A percentile compares a stretch with the other conserved stretches of the same genome.
Conservation (phyloP, 2,888 invertebrate genomes). For the Macrostomum cliftonense region DNA sequence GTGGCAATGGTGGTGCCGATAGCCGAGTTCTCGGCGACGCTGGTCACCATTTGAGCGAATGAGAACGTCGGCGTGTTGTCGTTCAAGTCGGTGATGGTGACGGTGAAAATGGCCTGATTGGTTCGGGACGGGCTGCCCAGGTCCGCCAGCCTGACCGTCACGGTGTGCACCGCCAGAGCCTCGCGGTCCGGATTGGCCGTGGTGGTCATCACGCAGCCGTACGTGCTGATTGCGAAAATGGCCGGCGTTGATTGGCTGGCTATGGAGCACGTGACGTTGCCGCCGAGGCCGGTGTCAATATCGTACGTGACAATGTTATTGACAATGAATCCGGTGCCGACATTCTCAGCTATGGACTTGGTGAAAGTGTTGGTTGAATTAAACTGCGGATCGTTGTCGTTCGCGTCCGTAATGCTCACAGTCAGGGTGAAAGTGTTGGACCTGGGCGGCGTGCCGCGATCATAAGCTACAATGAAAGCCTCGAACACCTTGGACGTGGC, state of each 20-base stretch:
- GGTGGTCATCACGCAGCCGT: no score
- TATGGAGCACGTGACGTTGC: not conserved
- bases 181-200: constrained; percentile 1
- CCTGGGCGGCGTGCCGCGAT: not conserved
- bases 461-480: not conserved
- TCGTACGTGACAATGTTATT: not conserved
- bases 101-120: not conserved
- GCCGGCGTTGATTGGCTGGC: not conserved
- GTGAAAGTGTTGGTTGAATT: not conserved
- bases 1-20: no score
- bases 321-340: not conserved
- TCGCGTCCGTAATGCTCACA: not conserved
- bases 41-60: no score
- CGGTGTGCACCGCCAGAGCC: not conserved
- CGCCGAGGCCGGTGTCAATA: not conserved
- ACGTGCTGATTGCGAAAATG: no score
- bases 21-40: no score
- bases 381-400: constrained; percentile 2
- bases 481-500: not conserved
- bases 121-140: not conserved
- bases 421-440: constrained; percentile 2
- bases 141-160: constrained; percentile 3
- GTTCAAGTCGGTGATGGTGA: constrained; percentile 2
- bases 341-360: constrained; percentile 1
- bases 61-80: constrained; percentile 4